Percentiles rank a stretch among this genome's conserved stretches.
These are phyloP conservation scores for Miichthys miiuy DNA, from an alignment of 2,797 vertebrate genomes.

Conservation along the genomic window DNA sequence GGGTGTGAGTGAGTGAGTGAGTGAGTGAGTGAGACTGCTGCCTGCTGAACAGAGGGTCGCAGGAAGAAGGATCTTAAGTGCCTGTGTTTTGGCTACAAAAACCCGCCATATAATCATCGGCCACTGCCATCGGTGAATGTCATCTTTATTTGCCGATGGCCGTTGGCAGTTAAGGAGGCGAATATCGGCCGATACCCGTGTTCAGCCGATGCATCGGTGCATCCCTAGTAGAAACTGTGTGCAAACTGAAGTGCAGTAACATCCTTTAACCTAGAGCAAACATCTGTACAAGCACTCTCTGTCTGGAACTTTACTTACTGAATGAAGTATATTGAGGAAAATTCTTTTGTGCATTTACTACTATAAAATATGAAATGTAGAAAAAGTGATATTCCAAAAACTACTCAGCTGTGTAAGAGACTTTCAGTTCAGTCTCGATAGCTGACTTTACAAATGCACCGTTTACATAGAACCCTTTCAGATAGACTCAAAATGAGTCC, in stretches of 20 bases:
- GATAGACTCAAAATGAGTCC: not conserved
- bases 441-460: not conserved
- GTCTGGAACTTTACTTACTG: not conserved
- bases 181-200: too few species aligned
- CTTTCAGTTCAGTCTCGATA: slow-evolving; percentile 6
- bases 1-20: too few species aligned
- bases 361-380: not conserved
- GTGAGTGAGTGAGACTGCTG: too few species aligned
- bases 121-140: too few species aligned
- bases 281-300: slow-evolving; percentile 10
- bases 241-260: not conserved
- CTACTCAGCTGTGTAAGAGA: not conserved
- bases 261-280: slow-evolving; percentile 4
- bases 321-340: slow-evolving; percentile 10
- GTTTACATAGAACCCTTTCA: not conserved
- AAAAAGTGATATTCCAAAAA: not conserved
- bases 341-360: not conserved
- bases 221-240: not conserved
- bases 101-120: too few species aligned
- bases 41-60: too few species aligned
- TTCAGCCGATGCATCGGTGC: too few species aligned
- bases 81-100: too few species aligned
- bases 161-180: too few species aligned
- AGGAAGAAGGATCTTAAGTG: too few species aligned
- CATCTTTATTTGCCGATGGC: too few species aligned